Base-by-base conservation (phyloP, 2,888 invertebrate species). In the Macrophya alboannulata region DNA sequence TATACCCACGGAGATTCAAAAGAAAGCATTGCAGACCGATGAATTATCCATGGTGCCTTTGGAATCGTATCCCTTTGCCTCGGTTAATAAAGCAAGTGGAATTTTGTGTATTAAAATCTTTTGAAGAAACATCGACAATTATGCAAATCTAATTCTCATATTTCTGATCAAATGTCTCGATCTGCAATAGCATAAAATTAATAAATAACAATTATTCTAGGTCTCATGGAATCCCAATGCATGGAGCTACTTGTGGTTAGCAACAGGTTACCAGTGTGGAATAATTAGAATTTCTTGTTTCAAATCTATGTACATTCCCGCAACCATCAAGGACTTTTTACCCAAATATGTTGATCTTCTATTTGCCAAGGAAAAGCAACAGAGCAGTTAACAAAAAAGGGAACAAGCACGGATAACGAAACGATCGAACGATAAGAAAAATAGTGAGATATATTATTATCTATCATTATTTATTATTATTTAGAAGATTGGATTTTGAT, bases 221-320 rank as follows among this genome's bases (percentile, higher is more conserved):
- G 90, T 94, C 25, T 88, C 92, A 1, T 95, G 94, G 94, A 95
- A 94, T 90, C 94, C 94, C n/a, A 95, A 95, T 87, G 85, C 91
- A 9, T 92, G 93, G 89, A 94, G 94, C 87, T 94, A 94, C 87
- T 88, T 94, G 21, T 94, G 94, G 94, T 86, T 94, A 1, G 93
- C 93, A 40, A 90, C 90, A 9, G 94, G 94, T 15, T 94, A 94
- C 77, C 94, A 94, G 87, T 94, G 93, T 86, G 95, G 95, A 9
- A 88, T 95, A 25, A 91, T 94, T 31, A 89, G 94, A 85, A 86
- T 94, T 43, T 87, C 92, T 65, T 89, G 90, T 85, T 92, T 93
- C 45, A 92, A 89, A 84, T 88, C 87, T 4, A 87, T 91, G 87
- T 88, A 89, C 3, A 83, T 86, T 65, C 43, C 86, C 0, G 71